Evolutionary conservation across 1,140 invertebrate genomes (phyloP).

Genomic region (Drosophila nigrodunni): DNA sequence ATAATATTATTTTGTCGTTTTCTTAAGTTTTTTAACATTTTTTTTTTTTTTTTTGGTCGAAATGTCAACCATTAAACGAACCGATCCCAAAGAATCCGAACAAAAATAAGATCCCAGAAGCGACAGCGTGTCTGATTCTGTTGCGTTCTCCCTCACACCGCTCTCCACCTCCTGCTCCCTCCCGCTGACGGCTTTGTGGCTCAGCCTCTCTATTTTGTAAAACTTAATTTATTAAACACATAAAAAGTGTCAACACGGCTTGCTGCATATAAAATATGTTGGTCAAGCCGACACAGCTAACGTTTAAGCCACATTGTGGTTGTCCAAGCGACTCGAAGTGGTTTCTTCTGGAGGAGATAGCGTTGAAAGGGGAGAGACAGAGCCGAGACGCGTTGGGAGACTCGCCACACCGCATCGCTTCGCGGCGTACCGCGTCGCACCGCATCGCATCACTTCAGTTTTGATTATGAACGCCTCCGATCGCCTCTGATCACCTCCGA

Average conservation of each 20-base stretch:
- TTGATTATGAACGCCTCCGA: slow-evolving; percentile 75
- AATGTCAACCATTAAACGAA: slow-evolving; percentile 74
- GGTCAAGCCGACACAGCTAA: slow-evolving; percentile 39
- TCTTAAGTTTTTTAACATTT: neutral
- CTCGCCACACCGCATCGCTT: neutral
- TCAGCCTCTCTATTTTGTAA: slow-evolving; percentile 71
- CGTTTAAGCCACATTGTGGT: slow-evolving; percentile 9
- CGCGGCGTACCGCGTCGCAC: neutral
- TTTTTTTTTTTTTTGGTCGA: slow-evolving; percentile 12
- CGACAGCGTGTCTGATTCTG: slow-evolving; percentile 27
- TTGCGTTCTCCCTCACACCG: neutral
- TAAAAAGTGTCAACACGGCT: slow-evolving; percentile 79
- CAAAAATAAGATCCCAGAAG: slow-evolving; percentile 18
- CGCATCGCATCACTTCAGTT: slow-evolving; percentile 69
- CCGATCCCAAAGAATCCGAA: slow-evolving; percentile 27
- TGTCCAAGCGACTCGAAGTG: neutral
- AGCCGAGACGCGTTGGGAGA: too few species aligned
- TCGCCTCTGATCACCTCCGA: slow-evolving; percentile 69
- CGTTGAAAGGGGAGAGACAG: neutral
- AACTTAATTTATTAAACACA: slow-evolving; percentile 80
- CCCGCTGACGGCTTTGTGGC: neutral
- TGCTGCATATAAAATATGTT: slow-evolving; percentile 77
- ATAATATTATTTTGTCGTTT: slow-evolving; percentile 34
- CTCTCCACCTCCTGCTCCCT: neutral
- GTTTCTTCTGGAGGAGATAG: neutral